phyloP scores from a whole-genome alignment of 64 coral and sea anemone species.

The Montipora sp. region DNA sequence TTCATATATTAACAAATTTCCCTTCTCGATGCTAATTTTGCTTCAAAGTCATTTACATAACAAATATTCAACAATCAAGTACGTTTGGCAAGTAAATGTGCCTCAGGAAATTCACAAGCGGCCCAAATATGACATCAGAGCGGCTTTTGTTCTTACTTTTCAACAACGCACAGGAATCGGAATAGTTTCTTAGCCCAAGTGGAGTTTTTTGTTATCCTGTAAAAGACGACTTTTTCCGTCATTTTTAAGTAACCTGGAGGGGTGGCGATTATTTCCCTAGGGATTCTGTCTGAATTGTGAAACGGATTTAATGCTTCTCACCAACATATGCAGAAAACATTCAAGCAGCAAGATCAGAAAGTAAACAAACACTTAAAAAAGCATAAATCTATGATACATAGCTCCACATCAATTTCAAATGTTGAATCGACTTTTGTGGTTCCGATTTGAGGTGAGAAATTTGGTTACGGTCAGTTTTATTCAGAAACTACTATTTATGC shows the following conservation, averaged over 20 bases:
- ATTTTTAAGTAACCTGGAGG: no score
- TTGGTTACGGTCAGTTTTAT: neutral
- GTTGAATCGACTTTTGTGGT: neutral
- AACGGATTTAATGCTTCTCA: no score
- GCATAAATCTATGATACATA: neutral
- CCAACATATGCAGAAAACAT: no score
- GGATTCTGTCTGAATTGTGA: no score
- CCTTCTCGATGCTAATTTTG: slow-evolving; percentile 50
- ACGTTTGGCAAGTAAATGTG: slow-evolving; percentile 4
- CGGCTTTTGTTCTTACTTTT: neutral
- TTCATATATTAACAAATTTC: slow-evolving; percentile 53
- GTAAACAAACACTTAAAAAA: neutral
- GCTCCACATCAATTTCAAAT: neutral
- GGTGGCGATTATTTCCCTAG: no score
- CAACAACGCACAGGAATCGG: no score
- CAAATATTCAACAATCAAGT: slow-evolving; percentile 16
- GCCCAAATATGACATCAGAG: neutral
- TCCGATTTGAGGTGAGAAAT: neutral
- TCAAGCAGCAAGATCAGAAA: neutral
- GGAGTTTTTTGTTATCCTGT: no score
- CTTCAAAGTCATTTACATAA: slow-evolving; percentile 36
- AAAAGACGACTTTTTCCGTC: no score
- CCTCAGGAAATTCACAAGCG: neutral
- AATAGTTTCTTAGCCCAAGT: neutral
- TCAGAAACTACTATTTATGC: neutral